Evolutionary conservation across 1,140 invertebrate genomes (phyloP).

Genomic region (Danaus melanippus): DNA sequence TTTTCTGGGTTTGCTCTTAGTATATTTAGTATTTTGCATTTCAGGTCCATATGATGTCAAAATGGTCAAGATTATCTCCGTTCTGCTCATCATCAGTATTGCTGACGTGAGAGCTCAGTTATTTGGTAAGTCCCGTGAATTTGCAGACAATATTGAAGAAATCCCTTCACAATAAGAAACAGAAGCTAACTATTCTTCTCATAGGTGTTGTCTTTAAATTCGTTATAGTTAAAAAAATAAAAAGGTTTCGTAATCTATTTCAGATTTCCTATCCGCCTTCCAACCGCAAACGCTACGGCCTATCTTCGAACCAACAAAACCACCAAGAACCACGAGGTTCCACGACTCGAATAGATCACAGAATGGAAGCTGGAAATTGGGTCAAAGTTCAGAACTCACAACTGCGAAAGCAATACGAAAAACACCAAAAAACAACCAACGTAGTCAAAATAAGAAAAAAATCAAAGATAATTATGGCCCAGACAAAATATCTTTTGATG

Average conservation of each 20-base stretch:
- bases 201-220: not conserved
- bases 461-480: slow-evolving; percentile 7
- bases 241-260: slow-evolving; percentile 18
- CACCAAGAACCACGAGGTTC: slow-evolving; percentile 13
- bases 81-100: slow-evolving; percentile 8
- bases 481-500: slow-evolving; percentile 17
- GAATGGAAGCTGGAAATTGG: slow-evolving; percentile 6
- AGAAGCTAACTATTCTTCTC: not conserved
- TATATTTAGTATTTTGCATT: slow-evolving; percentile 3
- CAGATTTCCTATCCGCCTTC: slow-evolving; percentile 44
- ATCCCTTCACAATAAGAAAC: not conserved
- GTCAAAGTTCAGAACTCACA: slow-evolving; percentile 11
- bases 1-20: too few species aligned
- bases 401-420: slow-evolving; percentile 18
- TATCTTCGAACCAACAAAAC: slow-evolving; percentile 21
- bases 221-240: not conserved
- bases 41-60: slow-evolving; percentile 22
- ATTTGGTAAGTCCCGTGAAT: slow-evolving; percentile 17
- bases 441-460: not conserved
- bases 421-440: slow-evolving; percentile 17
- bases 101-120: slow-evolving; percentile 17
- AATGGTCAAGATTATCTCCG: slow-evolving; percentile 15
- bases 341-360: slow-evolving; percentile 7
- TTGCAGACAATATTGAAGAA: not conserved
- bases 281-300: slow-evolving; percentile 26